These are phyloP conservation scores for Holcopasites calliopsidis DNA, from an alignment of 1,140 invertebrate genomes.

Conservation along the genomic window DNA sequence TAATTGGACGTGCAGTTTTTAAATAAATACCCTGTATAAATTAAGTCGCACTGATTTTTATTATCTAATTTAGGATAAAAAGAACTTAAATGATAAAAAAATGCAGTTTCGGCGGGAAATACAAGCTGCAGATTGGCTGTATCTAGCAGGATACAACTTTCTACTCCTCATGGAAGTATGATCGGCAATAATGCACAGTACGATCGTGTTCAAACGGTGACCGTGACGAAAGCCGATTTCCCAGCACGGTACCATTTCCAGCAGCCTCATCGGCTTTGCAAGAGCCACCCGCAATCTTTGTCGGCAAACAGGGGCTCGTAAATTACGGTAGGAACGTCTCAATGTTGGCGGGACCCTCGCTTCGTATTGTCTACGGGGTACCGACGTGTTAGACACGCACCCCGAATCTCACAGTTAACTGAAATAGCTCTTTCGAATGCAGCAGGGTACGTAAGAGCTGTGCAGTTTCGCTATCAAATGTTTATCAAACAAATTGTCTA, in stretches of 20 bases:
- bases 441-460: not conserved
- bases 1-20: too few species aligned
- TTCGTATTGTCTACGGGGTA: conserved; percentile 33
- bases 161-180: conserved; percentile 37
- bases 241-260: conserved; percentile 7
- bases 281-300: conserved; percentile 71
- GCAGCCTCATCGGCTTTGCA: conserved; percentile 32
- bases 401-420: conserved; percentile 8
- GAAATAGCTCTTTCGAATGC: conserved; percentile 2
- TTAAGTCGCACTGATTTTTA: too few species aligned
- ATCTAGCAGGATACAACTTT: not conserved
- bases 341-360: conserved; percentile 24
- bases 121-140: too few species aligned
- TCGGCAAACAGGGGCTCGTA: conserved; percentile 70
- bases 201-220: conserved; percentile 19
- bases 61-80: too few species aligned
- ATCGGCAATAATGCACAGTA: conserved; percentile 46
- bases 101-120: not conserved
- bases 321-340: conserved; percentile 58
- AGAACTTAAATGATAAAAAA: not conserved
- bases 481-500: not conserved
- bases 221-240: conserved; percentile 42
- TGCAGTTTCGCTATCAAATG: not conserved
- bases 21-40: too few species aligned
- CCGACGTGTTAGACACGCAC: conserved; percentile 56